phyloP scores from a whole-genome alignment of 2,888 invertebrate genomes.

The Aelia acuminata region DNA sequence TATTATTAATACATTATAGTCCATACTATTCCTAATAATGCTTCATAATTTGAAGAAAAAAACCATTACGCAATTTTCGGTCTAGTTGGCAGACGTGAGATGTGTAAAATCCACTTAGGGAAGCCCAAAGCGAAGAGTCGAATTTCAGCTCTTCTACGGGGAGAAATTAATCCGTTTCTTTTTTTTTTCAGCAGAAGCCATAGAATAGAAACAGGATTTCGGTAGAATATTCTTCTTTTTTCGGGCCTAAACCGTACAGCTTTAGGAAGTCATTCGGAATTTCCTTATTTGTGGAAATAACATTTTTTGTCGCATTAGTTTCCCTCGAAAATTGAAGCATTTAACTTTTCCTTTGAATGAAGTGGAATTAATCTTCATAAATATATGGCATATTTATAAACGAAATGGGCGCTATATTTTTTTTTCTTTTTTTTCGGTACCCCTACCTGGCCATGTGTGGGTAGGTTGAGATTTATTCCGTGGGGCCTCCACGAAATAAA shows the following conservation, averaged over 20 bases:
- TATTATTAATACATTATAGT: too few relatives aligned
- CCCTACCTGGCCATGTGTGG: too few relatives aligned
- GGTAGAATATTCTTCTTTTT: background rate
- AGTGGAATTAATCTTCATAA: too few relatives aligned
- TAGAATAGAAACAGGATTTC: background rate
- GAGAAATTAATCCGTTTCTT: background rate
- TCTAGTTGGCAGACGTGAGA: background rate
- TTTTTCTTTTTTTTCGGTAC: too few relatives aligned
- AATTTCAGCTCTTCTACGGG: background rate
- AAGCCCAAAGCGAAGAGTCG: background rate
- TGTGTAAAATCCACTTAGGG: constrained; percentile 10
- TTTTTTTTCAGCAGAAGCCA: constrained; percentile 5
- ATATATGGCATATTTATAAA: too few relatives aligned
- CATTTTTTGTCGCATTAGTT: constrained; percentile 66
- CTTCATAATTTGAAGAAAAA: too few relatives aligned
- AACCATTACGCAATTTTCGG: constrained; percentile 13
- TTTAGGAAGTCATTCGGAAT: background rate
- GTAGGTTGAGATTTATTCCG: too few relatives aligned
- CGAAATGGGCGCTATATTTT: too few relatives aligned
- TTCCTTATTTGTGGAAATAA: constrained; percentile 72
- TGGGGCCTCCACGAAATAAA: too few relatives aligned
- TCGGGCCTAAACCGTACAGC: background rate
- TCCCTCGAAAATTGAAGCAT: background rate
- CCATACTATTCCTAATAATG: too few relatives aligned
- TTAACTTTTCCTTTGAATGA: too few relatives aligned